phyloP scores from a whole-genome alignment of 2,113 vertebrate species.

The Diadophis punctatus region DNA sequence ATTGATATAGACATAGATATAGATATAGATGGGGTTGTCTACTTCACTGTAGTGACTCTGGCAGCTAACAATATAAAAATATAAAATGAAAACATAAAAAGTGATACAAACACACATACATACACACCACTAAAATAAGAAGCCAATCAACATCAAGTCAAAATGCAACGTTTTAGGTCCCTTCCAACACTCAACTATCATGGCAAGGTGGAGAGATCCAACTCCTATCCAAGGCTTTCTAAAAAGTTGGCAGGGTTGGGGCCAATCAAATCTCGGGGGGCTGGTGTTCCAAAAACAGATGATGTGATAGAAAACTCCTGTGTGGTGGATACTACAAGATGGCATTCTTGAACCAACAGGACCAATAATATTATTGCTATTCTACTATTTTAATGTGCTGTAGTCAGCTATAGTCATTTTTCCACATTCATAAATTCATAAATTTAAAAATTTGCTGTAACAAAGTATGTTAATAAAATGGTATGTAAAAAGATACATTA shows the following conservation, averaged over 20 bases:
- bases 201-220: not conserved
- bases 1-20: too few relatives aligned
- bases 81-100: not conserved
- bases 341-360: not conserved
- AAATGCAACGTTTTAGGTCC: not conserved
- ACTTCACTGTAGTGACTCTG: not conserved
- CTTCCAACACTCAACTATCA: not conserved
- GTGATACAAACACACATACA: not conserved
- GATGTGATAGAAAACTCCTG: not conserved
- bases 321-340: not conserved
- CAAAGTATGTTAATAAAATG: not conserved
- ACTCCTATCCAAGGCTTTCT: not conserved
- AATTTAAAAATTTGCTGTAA: not conserved
- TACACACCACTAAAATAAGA: not conserved
- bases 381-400: not conserved
- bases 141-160: not conserved
- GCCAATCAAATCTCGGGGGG: not conserved
- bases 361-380: not conserved
- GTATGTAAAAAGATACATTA: not conserved
- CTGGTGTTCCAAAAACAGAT: not conserved
- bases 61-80: not conserved
- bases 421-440: not conserved
- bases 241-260: not conserved
- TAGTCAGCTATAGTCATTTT: not conserved
- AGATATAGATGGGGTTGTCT: not conserved